Conservation (phyloP, 2,888 invertebrate species). For the Amphipoea oculea region DNA sequence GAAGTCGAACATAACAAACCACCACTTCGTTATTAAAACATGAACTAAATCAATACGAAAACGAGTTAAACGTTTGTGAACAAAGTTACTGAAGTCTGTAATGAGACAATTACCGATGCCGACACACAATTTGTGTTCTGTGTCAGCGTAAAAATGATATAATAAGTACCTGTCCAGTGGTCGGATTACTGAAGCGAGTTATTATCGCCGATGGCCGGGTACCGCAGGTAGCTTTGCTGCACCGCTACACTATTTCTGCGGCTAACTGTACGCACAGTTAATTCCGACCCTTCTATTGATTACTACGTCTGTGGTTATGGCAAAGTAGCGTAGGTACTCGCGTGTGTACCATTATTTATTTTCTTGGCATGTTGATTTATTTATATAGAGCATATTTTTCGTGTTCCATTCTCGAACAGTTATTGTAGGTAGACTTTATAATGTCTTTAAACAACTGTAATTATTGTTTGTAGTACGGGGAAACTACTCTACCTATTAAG, state of each 20-base stretch:
- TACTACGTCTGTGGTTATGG: slow-evolving; percentile 49
- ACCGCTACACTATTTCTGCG: slow-evolving; percentile 47
- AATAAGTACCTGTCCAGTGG: slow-evolving; percentile 46
- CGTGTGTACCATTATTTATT: slow-evolving; percentile 65
- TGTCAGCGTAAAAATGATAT: slow-evolving; percentile 53
- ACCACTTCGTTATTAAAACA: slow-evolving; percentile 22
- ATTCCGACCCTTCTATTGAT: slow-evolving; percentile 63
- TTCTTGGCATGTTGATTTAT: slow-evolving; percentile 63
- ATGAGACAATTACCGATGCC: slow-evolving; percentile 43
- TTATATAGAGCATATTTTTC: slow-evolving; percentile 55
- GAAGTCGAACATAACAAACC: slow-evolving; percentile 17
- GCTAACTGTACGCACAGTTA: slow-evolving; percentile 57
- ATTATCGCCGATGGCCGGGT: slow-evolving; percentile 33
- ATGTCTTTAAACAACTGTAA: slow-evolving; percentile 44
- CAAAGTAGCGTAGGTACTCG: slow-evolving; percentile 52
- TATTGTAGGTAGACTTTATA: slow-evolving; percentile 39
- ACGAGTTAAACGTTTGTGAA: slow-evolving; percentile 12
- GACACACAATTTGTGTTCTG: slow-evolving; percentile 46
- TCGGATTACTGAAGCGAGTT: slow-evolving; percentile 53
- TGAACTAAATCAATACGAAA: slow-evolving; percentile 40
- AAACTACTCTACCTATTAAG: slow-evolving; percentile 36
- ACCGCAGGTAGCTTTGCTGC: slow-evolving; percentile 49
- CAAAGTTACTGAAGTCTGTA: slow-evolving; percentile 24
- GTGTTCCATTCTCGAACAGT: slow-evolving; percentile 42
- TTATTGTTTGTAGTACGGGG: slow-evolving; percentile 13